Percentiles rank a stretch among this genome's conserved stretches.
Conservation (phyloP, 2,888 invertebrate genomes). For the Gibbula magus region DNA sequence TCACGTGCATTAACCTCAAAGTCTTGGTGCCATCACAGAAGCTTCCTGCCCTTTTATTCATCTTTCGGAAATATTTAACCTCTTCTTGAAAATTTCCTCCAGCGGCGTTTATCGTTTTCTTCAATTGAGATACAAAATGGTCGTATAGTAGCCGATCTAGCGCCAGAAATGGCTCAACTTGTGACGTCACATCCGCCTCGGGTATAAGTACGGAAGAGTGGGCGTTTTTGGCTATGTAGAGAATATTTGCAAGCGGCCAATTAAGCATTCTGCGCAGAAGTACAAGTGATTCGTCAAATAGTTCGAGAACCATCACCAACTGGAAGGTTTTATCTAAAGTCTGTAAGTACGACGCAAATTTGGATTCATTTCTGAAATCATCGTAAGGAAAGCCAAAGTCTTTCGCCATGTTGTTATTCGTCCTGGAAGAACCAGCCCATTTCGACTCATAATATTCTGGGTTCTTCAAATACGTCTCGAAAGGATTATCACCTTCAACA, state of each 20-base stretch:
- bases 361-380: background rate
- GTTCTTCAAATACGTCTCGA: conserved; percentile 45
- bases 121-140: background rate
- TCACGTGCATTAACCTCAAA: background rate
- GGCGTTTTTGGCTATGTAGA: background rate
- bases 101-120: background rate
- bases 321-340: background rate
- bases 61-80: conserved; percentile 2
- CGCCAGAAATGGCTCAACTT: background rate
- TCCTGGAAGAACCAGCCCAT: conserved; percentile 38
- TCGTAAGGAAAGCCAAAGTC: conserved; percentile 50
- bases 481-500: conserved; percentile 34
- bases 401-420: conserved; percentile 51
- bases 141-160: background rate
- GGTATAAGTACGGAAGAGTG: background rate
- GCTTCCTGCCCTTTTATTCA: background rate
- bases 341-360: background rate
- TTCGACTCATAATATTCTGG: conserved; percentile 40
- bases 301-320: background rate
- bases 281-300: background rate
- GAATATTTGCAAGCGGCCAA: background rate
- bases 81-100: conserved; percentile 16
- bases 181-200: background rate
- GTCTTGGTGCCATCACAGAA: background rate
- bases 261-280: background rate